These are phyloP conservation scores for Caenorhabditis uteleia DNA, from an alignment of 2,888 invertebrate species.

Conservation along the genomic window DNA sequence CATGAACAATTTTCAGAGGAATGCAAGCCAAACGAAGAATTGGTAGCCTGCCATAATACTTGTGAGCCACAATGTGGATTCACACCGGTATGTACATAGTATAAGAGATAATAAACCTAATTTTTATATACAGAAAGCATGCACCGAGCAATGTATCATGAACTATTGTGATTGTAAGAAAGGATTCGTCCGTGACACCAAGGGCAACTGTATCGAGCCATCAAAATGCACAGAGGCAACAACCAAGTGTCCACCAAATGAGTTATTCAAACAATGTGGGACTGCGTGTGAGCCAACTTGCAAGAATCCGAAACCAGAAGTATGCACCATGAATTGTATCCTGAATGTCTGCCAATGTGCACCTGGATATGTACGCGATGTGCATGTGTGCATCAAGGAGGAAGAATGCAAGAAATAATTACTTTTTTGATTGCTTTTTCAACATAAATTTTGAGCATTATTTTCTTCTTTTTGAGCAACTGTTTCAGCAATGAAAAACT, in stretches of 20 bases:
- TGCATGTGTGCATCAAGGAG: conserved; percentile 10
- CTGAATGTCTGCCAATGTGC: conserved; percentile 23
- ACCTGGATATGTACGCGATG: conserved; percentile 17
- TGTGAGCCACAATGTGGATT: conserved; percentile 36
- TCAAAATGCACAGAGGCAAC: background rate
- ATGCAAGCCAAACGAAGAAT: conserved; percentile 22
- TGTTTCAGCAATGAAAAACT: too few species aligned
- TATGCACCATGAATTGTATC: conserved; percentile 20
- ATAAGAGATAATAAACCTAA: background rate
- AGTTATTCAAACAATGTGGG: conserved; percentile 21
- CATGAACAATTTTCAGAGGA: too few species aligned
- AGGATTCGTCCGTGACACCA: conserved; percentile 20
- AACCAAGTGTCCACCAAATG: conserved; percentile 18
- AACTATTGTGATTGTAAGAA: conserved; percentile 32
- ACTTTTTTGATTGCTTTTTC: too few species aligned
- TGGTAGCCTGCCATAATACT: conserved; percentile 21
- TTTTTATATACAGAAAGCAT: conserved; percentile 13
- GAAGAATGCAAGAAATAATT: conserved; percentile 21
- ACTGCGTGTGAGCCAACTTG: conserved; percentile 28
- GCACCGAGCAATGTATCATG: conserved; percentile 21
- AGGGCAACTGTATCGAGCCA: conserved; percentile 6
- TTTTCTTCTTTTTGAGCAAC: too few species aligned
- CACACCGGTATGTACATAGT: conserved; percentile 11
- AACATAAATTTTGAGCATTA: too few species aligned
- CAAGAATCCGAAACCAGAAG: conserved; percentile 12